Evolutionary conservation across 2,797 vertebrate species (phyloP).

Genomic region (Silurus lanzhouensis): DNA sequence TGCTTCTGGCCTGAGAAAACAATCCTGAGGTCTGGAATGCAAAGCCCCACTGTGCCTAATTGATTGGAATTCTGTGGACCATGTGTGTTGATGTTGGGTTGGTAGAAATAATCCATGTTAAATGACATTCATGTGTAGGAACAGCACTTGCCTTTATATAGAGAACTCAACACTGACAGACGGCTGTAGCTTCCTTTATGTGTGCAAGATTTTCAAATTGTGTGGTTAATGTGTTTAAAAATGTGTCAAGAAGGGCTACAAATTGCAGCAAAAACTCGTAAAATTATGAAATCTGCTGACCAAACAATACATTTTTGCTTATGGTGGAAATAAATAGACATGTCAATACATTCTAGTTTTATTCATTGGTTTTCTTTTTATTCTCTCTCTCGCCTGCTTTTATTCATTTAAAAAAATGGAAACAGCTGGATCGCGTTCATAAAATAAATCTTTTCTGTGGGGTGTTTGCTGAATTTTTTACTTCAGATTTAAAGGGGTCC

Average conservation of each 20-base stretch:
- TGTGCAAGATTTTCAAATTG: background rate
- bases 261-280: background rate
- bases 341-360: background rate
- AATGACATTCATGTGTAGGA: slow-evolving; percentile 50
- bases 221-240: background rate
- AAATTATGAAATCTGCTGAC: background rate
- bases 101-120: slow-evolving; percentile 52
- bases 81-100: slow-evolving; percentile 52
- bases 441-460: background rate
- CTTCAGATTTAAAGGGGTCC: background rate
- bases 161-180: slow-evolving; percentile 15
- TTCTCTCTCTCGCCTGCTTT: background rate
- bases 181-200: background rate
- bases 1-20: slow-evolving; percentile 61
- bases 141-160: slow-evolving; percentile 44
- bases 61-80: slow-evolving; percentile 68
- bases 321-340: background rate
- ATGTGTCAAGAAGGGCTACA: background rate
- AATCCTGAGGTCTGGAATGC: slow-evolving; percentile 67
- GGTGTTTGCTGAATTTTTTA: background rate
- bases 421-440: background rate
- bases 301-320: background rate
- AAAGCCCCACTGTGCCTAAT: slow-evolving; percentile 68
- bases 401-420: background rate
- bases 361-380: background rate